These are phyloP conservation scores for Mycalesis mineus DNA, from an alignment of 2,888 invertebrate species.

Conservation along the genomic window DNA sequence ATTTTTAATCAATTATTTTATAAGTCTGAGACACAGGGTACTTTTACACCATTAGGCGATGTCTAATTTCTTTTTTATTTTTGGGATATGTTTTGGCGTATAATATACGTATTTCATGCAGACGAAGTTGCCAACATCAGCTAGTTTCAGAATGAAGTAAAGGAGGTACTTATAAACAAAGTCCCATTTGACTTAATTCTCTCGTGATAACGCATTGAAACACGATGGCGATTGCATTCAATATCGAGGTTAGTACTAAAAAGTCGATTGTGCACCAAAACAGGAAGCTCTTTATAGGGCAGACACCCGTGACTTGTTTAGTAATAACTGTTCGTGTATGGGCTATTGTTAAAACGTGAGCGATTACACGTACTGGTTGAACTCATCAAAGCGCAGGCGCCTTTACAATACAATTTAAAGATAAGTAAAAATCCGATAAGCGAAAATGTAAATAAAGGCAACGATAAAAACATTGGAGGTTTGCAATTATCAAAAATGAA, in stretches of 20 bases:
- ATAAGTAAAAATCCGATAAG: slow-evolving; percentile 11
- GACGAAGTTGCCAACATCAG: too few species aligned
- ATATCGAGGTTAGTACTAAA: slow-evolving; percentile 45
- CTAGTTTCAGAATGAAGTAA: too few species aligned
- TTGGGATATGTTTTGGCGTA: too few species aligned
- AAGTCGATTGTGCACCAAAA: slow-evolving; percentile 43
- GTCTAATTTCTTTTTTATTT: too few species aligned
- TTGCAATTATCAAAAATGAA: not conserved
- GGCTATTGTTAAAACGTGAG: slow-evolving; percentile 30
- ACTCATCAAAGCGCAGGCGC: slow-evolving; percentile 23
- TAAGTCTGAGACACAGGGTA: too few species aligned
- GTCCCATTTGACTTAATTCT: slow-evolving; percentile 3
- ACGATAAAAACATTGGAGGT: too few species aligned
- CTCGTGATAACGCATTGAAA: slow-evolving; percentile 4
- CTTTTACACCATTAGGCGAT: too few species aligned
- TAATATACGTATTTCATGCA: too few species aligned
- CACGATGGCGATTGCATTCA: slow-evolving; percentile 19
- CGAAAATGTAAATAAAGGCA: too few species aligned
- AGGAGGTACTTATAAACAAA: not conserved
- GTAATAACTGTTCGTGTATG: slow-evolving; percentile 41
- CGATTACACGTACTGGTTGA: slow-evolving; percentile 24
- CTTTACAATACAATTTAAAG: slow-evolving; percentile 19
- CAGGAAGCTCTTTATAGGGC: slow-evolving; percentile 58
- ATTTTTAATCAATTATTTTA: too few species aligned
- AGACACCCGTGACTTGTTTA: slow-evolving; percentile 44